Conservation (phyloP, 2,888 invertebrate genomes). For the Thelaira solivaga region DNA sequence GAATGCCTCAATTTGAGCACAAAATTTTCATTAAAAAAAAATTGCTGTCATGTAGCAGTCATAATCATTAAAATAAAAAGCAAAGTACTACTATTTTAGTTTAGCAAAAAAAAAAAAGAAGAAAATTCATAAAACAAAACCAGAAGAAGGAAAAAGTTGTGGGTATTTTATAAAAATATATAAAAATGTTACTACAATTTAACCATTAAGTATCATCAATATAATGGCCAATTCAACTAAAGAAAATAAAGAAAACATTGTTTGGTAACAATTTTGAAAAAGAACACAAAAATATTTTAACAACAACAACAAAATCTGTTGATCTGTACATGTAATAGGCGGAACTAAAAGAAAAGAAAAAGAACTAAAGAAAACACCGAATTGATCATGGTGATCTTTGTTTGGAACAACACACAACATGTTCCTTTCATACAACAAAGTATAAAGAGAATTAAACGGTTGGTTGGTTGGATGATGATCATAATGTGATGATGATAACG, state of each 20-base stretch:
- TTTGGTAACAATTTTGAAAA: slow-evolving; percentile 15
- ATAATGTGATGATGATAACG: neutral
- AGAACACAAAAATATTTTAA: neutral
- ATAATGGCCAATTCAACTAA: slow-evolving; percentile 44
- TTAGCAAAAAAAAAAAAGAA: neutral
- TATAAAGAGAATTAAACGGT: slow-evolving; percentile 34
- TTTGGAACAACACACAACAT: neutral
- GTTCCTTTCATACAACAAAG: slow-evolving; percentile 13
- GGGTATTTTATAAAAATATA: slow-evolving; percentile 13
- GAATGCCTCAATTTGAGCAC: neutral
- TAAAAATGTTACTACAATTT: slow-evolving; percentile 48
- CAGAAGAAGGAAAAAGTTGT: neutral
- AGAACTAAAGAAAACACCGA: neutral
- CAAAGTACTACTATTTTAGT: slow-evolving; percentile 3
- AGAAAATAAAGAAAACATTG: no score
- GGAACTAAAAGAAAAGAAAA: slow-evolving; percentile 45
- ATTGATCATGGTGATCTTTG: slow-evolving; percentile 32
- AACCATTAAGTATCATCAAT: slow-evolving; percentile 53
- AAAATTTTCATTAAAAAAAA: slow-evolving; percentile 6
- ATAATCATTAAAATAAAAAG: slow-evolving; percentile 31
- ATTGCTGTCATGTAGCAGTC: slow-evolving; percentile 29
- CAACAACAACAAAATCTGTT: slow-evolving; percentile 3
- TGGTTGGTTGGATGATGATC: neutral
- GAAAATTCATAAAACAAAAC: neutral
- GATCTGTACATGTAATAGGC: slow-evolving; percentile 60